A percentile compares a stretch with the other conserved stretches of the same genome.
Conservation (phyloP, 2,113 vertebrate species). For the Dryoscopus gambensis region DNA sequence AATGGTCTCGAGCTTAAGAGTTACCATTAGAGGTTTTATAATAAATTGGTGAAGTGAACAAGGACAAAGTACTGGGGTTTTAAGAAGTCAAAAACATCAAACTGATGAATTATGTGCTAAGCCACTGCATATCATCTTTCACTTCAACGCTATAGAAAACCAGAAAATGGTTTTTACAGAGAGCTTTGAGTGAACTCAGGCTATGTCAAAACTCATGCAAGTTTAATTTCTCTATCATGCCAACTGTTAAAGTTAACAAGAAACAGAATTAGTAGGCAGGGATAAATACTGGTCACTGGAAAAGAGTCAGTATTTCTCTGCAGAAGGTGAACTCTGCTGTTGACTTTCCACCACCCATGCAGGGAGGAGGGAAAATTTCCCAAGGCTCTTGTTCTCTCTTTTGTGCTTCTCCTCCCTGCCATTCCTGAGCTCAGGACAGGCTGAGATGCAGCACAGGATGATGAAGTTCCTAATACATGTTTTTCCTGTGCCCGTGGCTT, state of each 20-base stretch:
- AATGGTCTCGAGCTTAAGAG: not conserved
- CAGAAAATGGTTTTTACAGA: not conserved
- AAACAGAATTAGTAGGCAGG: not conserved
- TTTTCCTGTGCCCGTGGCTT: not conserved
- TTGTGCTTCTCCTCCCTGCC: not conserved
- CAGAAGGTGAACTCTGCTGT: not conserved
- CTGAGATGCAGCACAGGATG: not conserved
- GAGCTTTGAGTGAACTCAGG: not conserved
- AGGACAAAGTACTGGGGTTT: not conserved
- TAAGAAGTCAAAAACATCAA: slow-evolving; percentile 36
- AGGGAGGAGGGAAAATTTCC: not conserved
- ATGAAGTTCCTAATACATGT: not conserved
- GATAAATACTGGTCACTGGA: not conserved
- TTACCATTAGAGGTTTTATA: not conserved
- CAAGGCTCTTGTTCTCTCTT: not conserved
- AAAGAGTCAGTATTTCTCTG: not conserved
- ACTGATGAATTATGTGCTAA: slow-evolving; percentile 9
- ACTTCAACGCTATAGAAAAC: not conserved
- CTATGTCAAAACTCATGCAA: not conserved
- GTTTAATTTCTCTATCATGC: not conserved
- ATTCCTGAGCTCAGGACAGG: not conserved
- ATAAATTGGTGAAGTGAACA: slow-evolving; percentile 22
- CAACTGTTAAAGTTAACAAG: not conserved
- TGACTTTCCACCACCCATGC: not conserved
- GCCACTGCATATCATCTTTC: not conserved